These are phyloP conservation scores for Conopomorpha cramerella DNA, from an alignment of 1,140 invertebrate genomes.

Conservation along the genomic window DNA sequence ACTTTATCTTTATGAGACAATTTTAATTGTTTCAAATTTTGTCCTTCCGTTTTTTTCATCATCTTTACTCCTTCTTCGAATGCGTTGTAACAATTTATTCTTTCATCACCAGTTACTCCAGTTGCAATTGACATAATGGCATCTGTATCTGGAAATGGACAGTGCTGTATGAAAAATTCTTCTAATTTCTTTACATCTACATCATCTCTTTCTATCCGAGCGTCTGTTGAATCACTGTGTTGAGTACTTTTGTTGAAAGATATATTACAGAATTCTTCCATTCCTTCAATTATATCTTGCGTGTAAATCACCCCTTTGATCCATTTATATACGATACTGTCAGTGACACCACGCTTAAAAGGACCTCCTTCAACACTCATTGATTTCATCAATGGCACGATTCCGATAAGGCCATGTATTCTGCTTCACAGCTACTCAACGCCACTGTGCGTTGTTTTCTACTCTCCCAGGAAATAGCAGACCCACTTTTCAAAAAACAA, in stretches of 20 bases:
- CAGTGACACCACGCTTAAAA: no score
- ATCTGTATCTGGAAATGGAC: slow-evolving; percentile 7
- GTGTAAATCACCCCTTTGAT: no score
- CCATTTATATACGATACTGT: no score
- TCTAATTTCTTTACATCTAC: slow-evolving; percentile 8
- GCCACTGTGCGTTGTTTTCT: no score
- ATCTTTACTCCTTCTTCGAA: slow-evolving; percentile 9
- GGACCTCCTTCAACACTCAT: no score
- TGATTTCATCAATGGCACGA: no score
- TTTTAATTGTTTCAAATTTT: slow-evolving; percentile 11
- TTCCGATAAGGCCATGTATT: no score
- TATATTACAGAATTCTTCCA: slow-evolving; percentile 13
- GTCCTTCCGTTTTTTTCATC: slow-evolving; percentile 11
- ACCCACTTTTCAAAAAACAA: no score
- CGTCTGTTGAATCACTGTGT: slow-evolving; percentile 11
- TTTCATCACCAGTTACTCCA: slow-evolving; percentile 10
- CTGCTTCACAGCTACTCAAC: no score
- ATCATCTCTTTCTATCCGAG: slow-evolving; percentile 8
- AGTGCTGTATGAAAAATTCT: slow-evolving; percentile 7
- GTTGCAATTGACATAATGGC: slow-evolving; percentile 11
- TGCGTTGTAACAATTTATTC: slow-evolving; percentile 12
- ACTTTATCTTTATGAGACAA: slow-evolving; percentile 13
- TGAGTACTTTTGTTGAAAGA: slow-evolving; percentile 14
- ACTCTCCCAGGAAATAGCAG: no score
- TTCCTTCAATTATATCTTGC: slow-evolving; percentile 15